Evolutionary conservation across 2,113 vertebrate genomes (phyloP), one percentile per base, ranked within the genome.

Genomic region (Opisthocomus hoazin): DNA sequence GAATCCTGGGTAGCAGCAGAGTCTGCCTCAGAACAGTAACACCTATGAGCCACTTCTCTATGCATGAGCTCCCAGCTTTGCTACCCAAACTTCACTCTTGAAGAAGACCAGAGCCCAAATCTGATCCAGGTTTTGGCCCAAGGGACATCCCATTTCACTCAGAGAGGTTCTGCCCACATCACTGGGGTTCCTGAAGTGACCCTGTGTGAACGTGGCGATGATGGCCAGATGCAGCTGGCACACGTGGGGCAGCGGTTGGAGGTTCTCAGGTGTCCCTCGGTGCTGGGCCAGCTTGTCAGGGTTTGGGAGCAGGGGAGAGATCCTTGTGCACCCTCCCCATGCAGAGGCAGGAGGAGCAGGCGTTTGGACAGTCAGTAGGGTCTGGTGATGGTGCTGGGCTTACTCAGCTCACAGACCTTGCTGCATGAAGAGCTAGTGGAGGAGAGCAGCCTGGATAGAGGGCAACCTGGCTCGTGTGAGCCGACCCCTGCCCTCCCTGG

Each of bases 111-210:
- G 53, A 93, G 34, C 34, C 53, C 63, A 57, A 1, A 69, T 8
- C 29, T 51, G n/a, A 34, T 8, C 30, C 18, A 3, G 43, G 13
- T 23, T 78, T 88, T 90, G 69, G 23, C 20, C 50, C 29, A 3
- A 3, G 17, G 34, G 56, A 63, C 10, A 16, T 37, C 17, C 20
- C 51, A 3, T 6, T 54, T 71, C 22, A 12, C 15, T 36, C 23
- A 12, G 17, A 24, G 12, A 50, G 30, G 21, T 48, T 43, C 6
- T 9, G 60, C 12, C 10, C 45, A 26, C n/a, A 7, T 4, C 53
- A 6, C 29, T 2, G 14, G 20, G 5, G 15, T 3, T 45, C 29
- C 56, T 46, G 50, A 32, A 54, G 8, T 0, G 0, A 11, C 18
- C 11, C 77, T 37, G 51, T 46, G 30, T 8, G 48, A 24, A 36